Evolutionary conservation across 2,888 invertebrate genomes (phyloP), one percentile per base, ranked within the genome.

Genomic region (Thecophora atra): DNA sequence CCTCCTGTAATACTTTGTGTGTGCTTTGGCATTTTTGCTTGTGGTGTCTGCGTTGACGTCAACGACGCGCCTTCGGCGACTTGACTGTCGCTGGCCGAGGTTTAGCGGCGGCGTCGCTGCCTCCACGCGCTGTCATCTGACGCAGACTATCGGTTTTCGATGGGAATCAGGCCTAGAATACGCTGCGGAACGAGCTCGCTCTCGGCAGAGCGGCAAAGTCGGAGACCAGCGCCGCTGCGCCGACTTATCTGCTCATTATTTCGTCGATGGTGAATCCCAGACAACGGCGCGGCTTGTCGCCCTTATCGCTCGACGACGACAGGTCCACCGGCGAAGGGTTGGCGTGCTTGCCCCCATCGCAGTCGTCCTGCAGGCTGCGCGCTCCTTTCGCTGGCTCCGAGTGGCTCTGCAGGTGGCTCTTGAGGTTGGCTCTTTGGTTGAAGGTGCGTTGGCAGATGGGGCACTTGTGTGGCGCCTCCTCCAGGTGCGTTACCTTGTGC

Each of bases 381-480:
- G 77, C 78, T 73, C 78, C 74, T n/a, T 71, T 54, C 2, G 63
- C 65, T 28, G 70, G 42, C 52, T 79, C 81, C 70, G 93, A 92
- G 86, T 96, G 96, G 17, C 95, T 96, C 78, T 95, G 87, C 76
- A 96, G 88, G 85, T 97, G 97, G 0, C 95, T 95, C 87, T 96
- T 97, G 76, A 97, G 89, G 84, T 96, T 96, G 74, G 95, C 94
- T 79, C 96, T 90, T 89, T 97, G 97, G 88, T 96, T 96, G 89
- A 97, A 97, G 81, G 93, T 92, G 75, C 95, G 91, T 80, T 91
- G 91, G 87, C 97, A 97, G 30, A 95, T 92, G 13, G 94, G 93
- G 81, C 97, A 97, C 84, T 96, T 96, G 86, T 96, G 96, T 0
- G 96, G 95, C 6, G 95, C 95, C 86, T 97, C 96, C 87, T 97